Conservation (phyloP, 2,113 vertebrate species). For the Euleptes europaea region DNA sequence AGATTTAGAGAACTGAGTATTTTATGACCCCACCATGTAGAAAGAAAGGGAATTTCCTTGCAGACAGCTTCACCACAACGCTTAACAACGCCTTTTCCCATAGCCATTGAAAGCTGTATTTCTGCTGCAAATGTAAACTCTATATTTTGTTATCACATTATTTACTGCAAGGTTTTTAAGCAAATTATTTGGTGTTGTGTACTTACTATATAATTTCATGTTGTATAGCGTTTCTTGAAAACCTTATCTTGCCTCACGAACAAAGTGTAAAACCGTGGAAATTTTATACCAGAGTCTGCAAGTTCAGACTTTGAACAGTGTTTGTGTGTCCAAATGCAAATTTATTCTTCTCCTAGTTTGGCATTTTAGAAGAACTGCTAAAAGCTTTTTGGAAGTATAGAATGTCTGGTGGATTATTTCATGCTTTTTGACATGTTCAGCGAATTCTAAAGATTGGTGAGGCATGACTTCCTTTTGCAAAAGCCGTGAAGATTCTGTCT, state of each 20-base stretch:
- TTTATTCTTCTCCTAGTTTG: neutral
- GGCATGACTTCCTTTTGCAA: neutral
- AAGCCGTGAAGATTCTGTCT: neutral
- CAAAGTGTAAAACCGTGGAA: neutral
- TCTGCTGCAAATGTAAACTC: constrained; percentile 42
- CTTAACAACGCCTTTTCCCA: neutral
- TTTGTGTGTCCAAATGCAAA: neutral
- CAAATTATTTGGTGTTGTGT: constrained; percentile 10
- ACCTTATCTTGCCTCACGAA: neutral
- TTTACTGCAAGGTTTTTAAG: constrained; percentile 34
- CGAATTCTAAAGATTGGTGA: neutral
- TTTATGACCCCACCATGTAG: constrained; percentile 30
- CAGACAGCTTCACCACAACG: constrained; percentile 35
- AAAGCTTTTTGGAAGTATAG: neutral
- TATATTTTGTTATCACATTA: constrained; percentile 21
- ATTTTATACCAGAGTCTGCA: accelerated
- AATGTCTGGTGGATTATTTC: neutral
- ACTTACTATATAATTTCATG: constrained; percentile 15
- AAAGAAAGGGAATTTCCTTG: constrained; percentile 34
- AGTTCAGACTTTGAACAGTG: neutral
- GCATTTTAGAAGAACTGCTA: neutral
- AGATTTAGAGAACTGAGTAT: constrained; percentile 16
- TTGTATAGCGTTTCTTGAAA: constrained; percentile 37
- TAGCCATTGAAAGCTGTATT: constrained; percentile 43
- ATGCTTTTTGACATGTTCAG: neutral